Evolutionary conservation across 2,797 vertebrate species (phyloP), one percentile per base, ranked within the genome.

Genomic region (Petrocephalus sullivani): DNA sequence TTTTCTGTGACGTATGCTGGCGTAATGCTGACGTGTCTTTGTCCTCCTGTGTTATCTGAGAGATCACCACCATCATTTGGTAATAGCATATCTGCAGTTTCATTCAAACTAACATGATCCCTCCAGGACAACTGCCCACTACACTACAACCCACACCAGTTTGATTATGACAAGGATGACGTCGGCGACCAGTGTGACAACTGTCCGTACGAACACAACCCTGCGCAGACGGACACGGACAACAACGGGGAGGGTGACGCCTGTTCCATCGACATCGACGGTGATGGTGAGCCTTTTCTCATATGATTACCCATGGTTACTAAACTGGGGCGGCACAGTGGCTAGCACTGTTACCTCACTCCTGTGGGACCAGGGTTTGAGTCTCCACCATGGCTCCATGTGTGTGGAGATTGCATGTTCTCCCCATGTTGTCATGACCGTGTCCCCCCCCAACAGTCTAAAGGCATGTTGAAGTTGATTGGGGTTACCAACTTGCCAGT

Each of bases 141-240:
- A 81, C 95, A 97, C 87, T 99, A 97, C 94, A 99, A 99, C 93
- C 98, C 98, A 33, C 96, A 96, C 21, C 98, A 99, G 91, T 96
- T 95, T 89, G 98, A 99, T 91, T 98, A 98, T 0, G 98, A 99
- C 93, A 96, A 96, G 89, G 98, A 99, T 41, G 97, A 97, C 84
- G 95, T 98, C 2, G 98, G 98, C 4, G 98, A 99, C 93, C 95
- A 96, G 75, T 99, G 98, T 83, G 98, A 99, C 91, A 99, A 99
- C 91, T 99, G 98, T 67, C 97, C 98, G 0, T 98, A 98, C 2
- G 97, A 98, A 10, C 97, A 96, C 93, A 99, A 99, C 93, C 96
- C 97, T 0, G 96, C 97, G 7, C 98, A 99, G 94, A 97, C 96
- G 0, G 98, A 99, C 93, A 98, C 98, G 0, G 96, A 99, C 91